phyloP scores from a whole-genome alignment of 2,113 vertebrate genomes.

The Setophaga coronata region DNA sequence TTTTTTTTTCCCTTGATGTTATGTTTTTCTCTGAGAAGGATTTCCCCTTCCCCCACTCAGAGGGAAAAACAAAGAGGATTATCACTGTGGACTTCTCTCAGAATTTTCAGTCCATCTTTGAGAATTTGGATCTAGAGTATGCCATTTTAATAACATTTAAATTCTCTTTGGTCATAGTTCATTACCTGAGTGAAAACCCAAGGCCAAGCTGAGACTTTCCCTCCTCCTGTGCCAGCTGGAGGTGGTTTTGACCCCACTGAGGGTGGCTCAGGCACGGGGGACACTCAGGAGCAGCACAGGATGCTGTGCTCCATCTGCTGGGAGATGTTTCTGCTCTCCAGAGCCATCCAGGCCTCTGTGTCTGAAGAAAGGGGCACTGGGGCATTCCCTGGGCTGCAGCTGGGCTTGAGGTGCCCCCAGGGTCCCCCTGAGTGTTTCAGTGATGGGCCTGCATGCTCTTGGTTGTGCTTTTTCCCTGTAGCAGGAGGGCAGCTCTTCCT shows the following conservation, averaged over 20 bases:
- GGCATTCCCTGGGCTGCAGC: fast-evolving
- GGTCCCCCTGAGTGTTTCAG: not conserved
- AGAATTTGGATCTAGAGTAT: not conserved
- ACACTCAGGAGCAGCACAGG: not conserved
- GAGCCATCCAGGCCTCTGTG: fast-evolving
- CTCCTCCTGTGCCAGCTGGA: fast-evolving
- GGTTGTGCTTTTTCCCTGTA: fast-evolving
- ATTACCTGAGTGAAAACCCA: not conserved
- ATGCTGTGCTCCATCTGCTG: not conserved
- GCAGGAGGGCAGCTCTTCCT: not conserved
- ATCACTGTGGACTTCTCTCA: not conserved
- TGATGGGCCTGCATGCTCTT: not conserved
- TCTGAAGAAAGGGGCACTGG: fast-evolving
- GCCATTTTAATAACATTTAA: not conserved
- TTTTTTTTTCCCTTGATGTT: not conserved
- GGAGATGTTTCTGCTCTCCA: not conserved
- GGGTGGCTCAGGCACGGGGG: not conserved
- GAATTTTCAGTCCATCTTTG: not conserved
- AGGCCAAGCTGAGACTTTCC: not conserved
- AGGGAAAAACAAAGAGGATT: not conserved
- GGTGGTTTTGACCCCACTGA: not conserved
- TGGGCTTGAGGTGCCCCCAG: not conserved
- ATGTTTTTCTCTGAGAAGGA: not conserved
- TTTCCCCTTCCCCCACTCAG: not conserved
- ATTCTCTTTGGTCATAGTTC: not conserved